Base-by-base conservation (phyloP, 2,113 vertebrate genomes). In the Pomatostomus ruficeps region DNA sequence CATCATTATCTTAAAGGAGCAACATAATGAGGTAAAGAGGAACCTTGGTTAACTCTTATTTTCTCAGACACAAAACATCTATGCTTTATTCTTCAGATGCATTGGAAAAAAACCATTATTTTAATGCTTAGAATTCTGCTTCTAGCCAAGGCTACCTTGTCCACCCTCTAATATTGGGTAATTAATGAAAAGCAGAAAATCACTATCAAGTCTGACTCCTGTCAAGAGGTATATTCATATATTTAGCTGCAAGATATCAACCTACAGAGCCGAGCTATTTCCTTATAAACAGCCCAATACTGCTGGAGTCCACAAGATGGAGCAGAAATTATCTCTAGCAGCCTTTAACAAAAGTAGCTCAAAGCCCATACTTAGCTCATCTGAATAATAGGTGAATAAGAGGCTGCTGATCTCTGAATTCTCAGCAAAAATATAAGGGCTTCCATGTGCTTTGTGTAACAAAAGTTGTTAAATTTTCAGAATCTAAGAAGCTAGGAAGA, bases 271-370 rank as follows among this genome's bases (percentile, higher is more conserved):
- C 52, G 55, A 46, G n/a, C 13, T 15, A 25, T 23, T 38, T 52
- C 62, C 43, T 45, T 46, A 43, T 3, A 38, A 93, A 67, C 54
- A 65, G 57, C 13, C 35, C 89, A 81, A 20, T 91, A 72, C 85
- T 29, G 46, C 35, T 72, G 38, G 31, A 78, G 33, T 17, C 94
- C 97, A 95, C 93, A 46, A 95, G 96, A 55, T 92, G 96, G 95
- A 93, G 83, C 31, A 90, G 72, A 88, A 84, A 21, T 62, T 79
- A 10, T 1, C 49, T 81, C 43, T 11, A 15, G 25, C 65, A 48
- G 14, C 38, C 36, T 48, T 23, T 1, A 67, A 62, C 36, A 82
- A 33, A 78, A 70, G 58, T 3, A 88, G 40, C 45, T 86, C 48
- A 77, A 45, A 88, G 63, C 48, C 85, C 86, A 35, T 80, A 40